phyloP scores from a whole-genome alignment of 2,113 vertebrate genomes.

The Silurus meridionalis region DNA sequence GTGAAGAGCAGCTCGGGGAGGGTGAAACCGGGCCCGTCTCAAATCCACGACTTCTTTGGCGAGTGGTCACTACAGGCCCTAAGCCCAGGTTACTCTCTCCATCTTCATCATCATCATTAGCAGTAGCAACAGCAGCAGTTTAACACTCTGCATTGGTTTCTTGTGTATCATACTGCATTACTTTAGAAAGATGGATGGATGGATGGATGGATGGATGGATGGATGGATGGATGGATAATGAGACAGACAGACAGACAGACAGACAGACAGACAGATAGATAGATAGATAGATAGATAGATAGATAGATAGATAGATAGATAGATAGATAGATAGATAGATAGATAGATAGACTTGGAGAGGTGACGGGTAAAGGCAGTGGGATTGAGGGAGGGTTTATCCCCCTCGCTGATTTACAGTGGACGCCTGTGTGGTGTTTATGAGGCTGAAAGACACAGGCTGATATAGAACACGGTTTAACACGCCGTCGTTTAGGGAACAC shows the following conservation, averaged over 20 bases:
- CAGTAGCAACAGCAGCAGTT: too few relatives aligned
- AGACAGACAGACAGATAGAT: too few relatives aligned
- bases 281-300: not conserved
- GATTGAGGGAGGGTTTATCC: conserved; percentile 15
- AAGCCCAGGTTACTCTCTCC: conserved; percentile 80
- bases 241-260: too few relatives aligned
- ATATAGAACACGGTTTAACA: conserved; percentile 40
- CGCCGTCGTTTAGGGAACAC: conserved; percentile 39
- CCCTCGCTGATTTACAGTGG: conserved; percentile 35
- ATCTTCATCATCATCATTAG: not conserved
- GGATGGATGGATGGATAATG: too few relatives aligned
- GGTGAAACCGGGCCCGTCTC: conserved; percentile 86
- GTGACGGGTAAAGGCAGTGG: not conserved
- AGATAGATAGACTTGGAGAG: not conserved
- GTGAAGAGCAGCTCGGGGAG: conserved; percentile 90
- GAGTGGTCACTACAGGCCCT: conserved; percentile 93
- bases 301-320: not conserved
- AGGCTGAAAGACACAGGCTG: conserved; percentile 25
- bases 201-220: too few relatives aligned
- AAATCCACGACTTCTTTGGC: conserved; percentile 88
- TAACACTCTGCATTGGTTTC: too few relatives aligned
- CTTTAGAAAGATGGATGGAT: too few relatives aligned
- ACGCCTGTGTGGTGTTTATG: conserved; percentile 30
- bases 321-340: not conserved
- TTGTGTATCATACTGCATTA: too few relatives aligned